Percentiles rank a stretch among this genome's conserved stretches.
Evolutionary conservation across 2,888 invertebrate species (phyloP).

Genomic region (Pyrocoelia pectoralis): DNA sequence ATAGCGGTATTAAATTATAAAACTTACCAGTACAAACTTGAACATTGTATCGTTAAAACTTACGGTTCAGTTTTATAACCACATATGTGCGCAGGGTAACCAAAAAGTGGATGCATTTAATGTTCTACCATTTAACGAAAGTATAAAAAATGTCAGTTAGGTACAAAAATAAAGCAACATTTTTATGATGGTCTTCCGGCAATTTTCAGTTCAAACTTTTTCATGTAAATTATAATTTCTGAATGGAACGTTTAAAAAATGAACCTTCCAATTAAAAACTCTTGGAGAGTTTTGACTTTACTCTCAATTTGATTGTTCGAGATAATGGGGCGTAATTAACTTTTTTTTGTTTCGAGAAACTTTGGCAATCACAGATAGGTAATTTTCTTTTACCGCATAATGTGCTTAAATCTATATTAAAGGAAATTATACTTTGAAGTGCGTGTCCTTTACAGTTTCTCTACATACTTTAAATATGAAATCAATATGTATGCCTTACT

Average conservation of each 20-base stretch:
- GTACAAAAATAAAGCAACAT: not conserved
- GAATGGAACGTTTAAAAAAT: constrained; percentile 24
- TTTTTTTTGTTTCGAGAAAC: not conserved
- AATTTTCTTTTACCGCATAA: not conserved
- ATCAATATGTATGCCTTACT: too few species aligned
- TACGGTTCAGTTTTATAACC: constrained; percentile 17
- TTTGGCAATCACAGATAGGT: not conserved
- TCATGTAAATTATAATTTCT: constrained; percentile 21
- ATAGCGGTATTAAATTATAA: constrained; percentile 20
- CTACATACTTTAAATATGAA: too few species aligned
- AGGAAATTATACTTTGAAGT: too few species aligned
- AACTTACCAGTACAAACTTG: constrained; percentile 14
- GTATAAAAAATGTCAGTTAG: too few species aligned
- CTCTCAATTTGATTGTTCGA: constrained; percentile 25
- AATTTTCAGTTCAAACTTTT: constrained; percentile 13
- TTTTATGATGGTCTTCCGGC: not conserved
- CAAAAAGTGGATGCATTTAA: too few species aligned
- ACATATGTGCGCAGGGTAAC: constrained; percentile 10
- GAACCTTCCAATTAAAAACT: constrained; percentile 26
- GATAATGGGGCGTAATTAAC: constrained; percentile 18
- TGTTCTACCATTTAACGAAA: too few species aligned
- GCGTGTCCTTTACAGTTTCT: too few species aligned
- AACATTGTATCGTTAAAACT: constrained; percentile 19
- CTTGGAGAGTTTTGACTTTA: constrained; percentile 11
- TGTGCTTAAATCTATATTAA: too few species aligned